Conservation (phyloP, 2,797 vertebrate genomes). For the Enteromius unitaeniatus region DNA sequence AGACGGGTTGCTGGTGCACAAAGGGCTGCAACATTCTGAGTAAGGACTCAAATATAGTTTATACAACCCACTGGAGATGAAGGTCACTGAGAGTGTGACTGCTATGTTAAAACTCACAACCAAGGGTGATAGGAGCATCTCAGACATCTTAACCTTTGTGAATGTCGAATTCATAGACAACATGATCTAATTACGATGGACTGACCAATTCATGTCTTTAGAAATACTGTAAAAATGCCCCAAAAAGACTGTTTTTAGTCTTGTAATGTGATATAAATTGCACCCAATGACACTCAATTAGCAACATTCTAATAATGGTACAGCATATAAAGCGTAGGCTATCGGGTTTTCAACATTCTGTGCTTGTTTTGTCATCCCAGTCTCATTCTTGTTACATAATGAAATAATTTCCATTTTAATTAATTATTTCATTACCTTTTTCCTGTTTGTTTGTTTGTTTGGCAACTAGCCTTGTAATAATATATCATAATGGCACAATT, state of each 20-base stretch:
- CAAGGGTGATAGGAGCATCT: conserved; percentile 20
- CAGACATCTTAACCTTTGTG: conserved; percentile 12
- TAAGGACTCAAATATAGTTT: conserved; percentile 66
- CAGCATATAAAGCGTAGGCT: neutral
- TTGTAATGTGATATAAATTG: neutral
- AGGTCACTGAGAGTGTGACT: conserved; percentile 65
- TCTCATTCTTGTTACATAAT: neutral
- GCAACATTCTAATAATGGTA: neutral
- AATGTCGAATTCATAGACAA: neutral
- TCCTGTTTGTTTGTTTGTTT: neutral
- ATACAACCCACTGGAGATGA: conserved; percentile 69
- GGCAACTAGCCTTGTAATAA: neutral
- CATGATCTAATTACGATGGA: neutral
- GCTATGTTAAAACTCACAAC: conserved; percentile 11
- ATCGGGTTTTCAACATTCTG: neutral
- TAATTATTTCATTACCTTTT: neutral
- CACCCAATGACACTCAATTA: neutral
- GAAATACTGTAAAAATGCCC: neutral
- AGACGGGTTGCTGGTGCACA: conserved; percentile 61
- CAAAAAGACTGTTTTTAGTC: neutral
- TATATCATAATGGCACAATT: neutral
- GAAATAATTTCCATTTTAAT: neutral
- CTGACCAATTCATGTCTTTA: conserved; percentile 23
- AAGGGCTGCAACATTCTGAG: conserved; percentile 63
- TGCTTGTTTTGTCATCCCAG: neutral